Evolutionary conservation across 2,888 invertebrate species (phyloP).

Genomic region (Cepaea hortensis): DNA sequence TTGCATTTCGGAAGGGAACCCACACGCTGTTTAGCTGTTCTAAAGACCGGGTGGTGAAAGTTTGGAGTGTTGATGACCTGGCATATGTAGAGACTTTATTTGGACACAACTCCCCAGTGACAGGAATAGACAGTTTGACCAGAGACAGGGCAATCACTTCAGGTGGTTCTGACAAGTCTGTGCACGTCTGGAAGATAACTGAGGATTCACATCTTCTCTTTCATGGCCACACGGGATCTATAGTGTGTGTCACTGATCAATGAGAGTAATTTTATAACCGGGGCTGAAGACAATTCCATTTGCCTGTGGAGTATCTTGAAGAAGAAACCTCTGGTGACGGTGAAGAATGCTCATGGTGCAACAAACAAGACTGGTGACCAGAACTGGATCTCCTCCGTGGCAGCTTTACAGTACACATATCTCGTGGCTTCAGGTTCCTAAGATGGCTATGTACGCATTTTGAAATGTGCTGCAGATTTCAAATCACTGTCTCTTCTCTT

Average conservation of each 20-base stretch:
- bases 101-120: constrained; percentile 92
- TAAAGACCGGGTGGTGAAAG: constrained; percentile 83
- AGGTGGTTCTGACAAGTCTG: constrained; percentile 90
- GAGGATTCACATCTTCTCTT: constrained; percentile 98
- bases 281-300: constrained; percentile 88
- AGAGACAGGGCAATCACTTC: constrained; percentile 91
- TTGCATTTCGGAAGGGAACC: constrained; percentile 89
- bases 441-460: constrained; percentile 88
- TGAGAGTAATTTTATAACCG: constrained; percentile 94
- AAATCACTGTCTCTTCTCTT: constrained; percentile 83
- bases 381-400: constrained; percentile 91
- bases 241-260: constrained; percentile 91
- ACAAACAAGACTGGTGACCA: constrained; percentile 78
- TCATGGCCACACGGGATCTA: constrained; percentile 87
- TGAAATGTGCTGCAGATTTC: constrained; percentile 88
- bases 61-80: constrained; percentile 89
- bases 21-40: constrained; percentile 85
- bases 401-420: constrained; percentile 89
- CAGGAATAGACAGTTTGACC: constrained; percentile 90
- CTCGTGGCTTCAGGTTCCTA: constrained; percentile 92
- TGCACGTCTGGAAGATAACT: constrained; percentile 96
- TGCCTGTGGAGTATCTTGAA: constrained; percentile 77
- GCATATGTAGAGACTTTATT: constrained; percentile 85
- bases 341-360: constrained; percentile 81
- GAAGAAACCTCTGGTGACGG: constrained; percentile 86